A percentile compares a stretch with the other conserved stretches of the same genome.
Conservation (phyloP, 2,113 vertebrate species). For the Pogona vitticeps region DNA sequence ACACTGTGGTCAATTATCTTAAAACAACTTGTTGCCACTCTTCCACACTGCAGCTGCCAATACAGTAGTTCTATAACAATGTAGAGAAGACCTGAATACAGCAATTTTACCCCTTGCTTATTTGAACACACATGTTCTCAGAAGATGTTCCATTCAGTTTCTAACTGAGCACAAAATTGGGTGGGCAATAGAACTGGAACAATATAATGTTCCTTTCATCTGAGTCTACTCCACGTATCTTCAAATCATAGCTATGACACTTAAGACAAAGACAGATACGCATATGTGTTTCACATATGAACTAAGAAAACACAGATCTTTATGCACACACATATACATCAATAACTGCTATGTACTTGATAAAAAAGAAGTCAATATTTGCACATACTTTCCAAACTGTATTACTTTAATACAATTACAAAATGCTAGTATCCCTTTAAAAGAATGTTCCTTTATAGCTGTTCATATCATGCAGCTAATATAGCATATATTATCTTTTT, state of each 20-base stretch:
- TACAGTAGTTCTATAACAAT: no score
- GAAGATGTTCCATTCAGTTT: not conserved
- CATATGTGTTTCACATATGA: not conserved
- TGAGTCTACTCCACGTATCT: not conserved
- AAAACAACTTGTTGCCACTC: no score
- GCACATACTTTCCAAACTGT: not conserved
- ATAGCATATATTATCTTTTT: no score
- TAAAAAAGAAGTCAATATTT: not conserved
- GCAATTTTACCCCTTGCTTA: not conserved
- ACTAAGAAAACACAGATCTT: not conserved
- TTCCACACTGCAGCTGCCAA: no score
- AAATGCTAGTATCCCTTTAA: not conserved
- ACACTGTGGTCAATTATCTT: no score
- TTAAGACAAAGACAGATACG: not conserved
- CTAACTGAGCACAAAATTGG: not conserved
- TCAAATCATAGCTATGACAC: not conserved
- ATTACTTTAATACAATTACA: not conserved
- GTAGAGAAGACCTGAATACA: not conserved
- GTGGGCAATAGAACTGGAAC: not conserved
- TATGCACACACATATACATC: not conserved
- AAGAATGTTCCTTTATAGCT: not conserved
- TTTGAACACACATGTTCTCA: not conserved
- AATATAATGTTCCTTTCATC: no score
- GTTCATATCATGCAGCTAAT: not conserved
- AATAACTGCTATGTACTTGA: not conserved